A percentile compares a stretch with the other conserved stretches of the same genome.
These are phyloP conservation scores for Madoqua kirkii DNA, from an alignment of 2,113 vertebrate species.

Conservation along the genomic window DNA sequence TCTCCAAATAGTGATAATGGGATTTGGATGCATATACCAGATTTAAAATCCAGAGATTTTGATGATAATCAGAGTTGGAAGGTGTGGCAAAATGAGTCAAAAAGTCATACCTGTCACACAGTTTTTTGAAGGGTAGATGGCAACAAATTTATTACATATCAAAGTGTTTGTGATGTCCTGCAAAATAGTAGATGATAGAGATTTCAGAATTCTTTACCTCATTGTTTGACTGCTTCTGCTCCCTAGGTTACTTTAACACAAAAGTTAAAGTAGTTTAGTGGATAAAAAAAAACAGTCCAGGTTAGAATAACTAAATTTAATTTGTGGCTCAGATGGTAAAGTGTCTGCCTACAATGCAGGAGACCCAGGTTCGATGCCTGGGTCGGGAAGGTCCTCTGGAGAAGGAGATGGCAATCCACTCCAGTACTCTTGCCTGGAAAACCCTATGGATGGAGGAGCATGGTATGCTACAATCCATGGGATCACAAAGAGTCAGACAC, in stretches of 20 bases:
- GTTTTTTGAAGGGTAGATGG: background rate
- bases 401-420: too few relatives aligned
- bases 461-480: too few relatives aligned
- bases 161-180: background rate
- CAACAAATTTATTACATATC: background rate
- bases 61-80: background rate
- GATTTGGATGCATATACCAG: background rate
- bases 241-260: background rate
- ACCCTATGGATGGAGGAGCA: too few relatives aligned
- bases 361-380: fast-evolving
- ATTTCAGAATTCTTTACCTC: background rate
- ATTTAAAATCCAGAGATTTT: background rate
- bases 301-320: background rate
- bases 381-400: too few relatives aligned
- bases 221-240: background rate
- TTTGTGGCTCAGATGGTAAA: too few relatives aligned
- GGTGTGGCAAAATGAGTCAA: background rate
- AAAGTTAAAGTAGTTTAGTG: background rate
- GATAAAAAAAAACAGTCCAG: background rate
- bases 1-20: background rate
- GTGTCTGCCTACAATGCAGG: too few relatives aligned
- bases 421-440: too few relatives aligned
- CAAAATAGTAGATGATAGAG: background rate
- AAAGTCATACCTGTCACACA: background rate
- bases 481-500: too few relatives aligned